phyloP scores from a whole-genome alignment of 2,113 vertebrate genomes.

The Cavia aperea region DNA sequence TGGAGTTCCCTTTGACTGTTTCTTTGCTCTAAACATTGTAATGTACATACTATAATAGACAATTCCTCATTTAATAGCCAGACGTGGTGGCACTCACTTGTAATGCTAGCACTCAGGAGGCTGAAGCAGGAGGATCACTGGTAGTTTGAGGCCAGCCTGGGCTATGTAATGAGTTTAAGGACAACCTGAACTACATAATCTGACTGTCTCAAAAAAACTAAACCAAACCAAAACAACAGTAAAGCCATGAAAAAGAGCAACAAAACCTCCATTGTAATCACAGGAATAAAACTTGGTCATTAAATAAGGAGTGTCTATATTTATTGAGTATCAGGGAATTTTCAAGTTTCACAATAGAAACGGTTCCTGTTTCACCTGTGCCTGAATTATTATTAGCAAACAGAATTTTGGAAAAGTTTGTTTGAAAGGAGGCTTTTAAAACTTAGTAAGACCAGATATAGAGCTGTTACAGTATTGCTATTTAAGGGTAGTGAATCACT shows the following conservation, averaged over 20 bases:
- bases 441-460: neutral
- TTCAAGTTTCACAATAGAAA: neutral
- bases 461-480: neutral
- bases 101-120: neutral
- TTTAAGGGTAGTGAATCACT: neutral
- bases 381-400: neutral
- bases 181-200: neutral
- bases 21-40: neutral
- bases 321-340: neutral
- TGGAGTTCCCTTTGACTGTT: neutral
- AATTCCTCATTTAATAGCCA: neutral
- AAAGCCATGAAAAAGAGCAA: neutral
- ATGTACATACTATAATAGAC: neutral
- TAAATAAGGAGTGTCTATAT: neutral
- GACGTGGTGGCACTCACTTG: neutral
- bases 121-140: neutral
- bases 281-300: neutral
- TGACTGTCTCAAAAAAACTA: neutral
- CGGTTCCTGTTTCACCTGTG: neutral
- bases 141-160: neutral
- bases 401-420: neutral
- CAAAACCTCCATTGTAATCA: neutral
- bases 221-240: neutral
- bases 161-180: neutral
- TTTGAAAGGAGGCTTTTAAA: slow-evolving; percentile 17